These are phyloP conservation scores for Pachypanchax playfairii DNA, from an alignment of 2,113 vertebrate species.

Conservation along the genomic window DNA sequence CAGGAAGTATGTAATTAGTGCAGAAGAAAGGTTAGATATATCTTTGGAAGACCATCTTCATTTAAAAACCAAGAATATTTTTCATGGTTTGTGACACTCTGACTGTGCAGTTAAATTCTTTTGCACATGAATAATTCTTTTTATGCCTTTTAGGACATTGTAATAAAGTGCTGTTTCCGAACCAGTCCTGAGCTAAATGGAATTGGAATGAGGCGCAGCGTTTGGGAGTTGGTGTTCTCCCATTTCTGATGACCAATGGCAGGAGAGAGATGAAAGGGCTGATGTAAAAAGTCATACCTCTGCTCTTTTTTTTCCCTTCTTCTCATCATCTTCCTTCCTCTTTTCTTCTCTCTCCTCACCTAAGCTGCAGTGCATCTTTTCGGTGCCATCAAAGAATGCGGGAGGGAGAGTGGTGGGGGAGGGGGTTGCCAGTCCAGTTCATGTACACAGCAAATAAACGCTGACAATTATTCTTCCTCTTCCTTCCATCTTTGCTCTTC, in stretches of 20 bases:
- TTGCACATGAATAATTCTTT: slow-evolving; percentile 60
- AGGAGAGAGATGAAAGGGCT: slow-evolving; percentile 63
- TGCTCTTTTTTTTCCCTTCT: slow-evolving; percentile 29
- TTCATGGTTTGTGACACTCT: slow-evolving; percentile 50
- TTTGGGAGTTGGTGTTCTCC: slow-evolving; percentile 55
- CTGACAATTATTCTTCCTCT: slow-evolving; percentile 15
- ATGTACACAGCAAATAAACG: slow-evolving; percentile 21
- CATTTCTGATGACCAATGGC: slow-evolving; percentile 69
- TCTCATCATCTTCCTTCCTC: neutral
- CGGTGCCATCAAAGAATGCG: slow-evolving; percentile 41
- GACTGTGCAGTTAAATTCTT: slow-evolving; percentile 58
- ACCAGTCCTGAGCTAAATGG: slow-evolving; percentile 43
- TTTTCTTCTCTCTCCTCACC: slow-evolving; percentile 29
- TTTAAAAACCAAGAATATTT: slow-evolving; percentile 47
- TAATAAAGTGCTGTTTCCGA: slow-evolving; percentile 45
- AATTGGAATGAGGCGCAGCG: slow-evolving; percentile 45
- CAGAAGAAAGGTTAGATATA: slow-evolving; percentile 42
- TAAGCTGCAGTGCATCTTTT: slow-evolving; percentile 43
- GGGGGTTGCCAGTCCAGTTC: slow-evolving; percentile 12
- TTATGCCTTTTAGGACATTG: slow-evolving; percentile 36
- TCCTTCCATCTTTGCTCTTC: slow-evolving; percentile 7
- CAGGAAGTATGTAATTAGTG: slow-evolving; percentile 56
- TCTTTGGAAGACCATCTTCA: slow-evolving; percentile 30
- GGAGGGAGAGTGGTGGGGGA: neutral
- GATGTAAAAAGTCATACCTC: slow-evolving; percentile 59